Evolutionary conservation across 64 coral and sea anemone species (phyloP), one percentile per base, ranked within the genome.

Genomic region (Montipora cactus): DNA sequence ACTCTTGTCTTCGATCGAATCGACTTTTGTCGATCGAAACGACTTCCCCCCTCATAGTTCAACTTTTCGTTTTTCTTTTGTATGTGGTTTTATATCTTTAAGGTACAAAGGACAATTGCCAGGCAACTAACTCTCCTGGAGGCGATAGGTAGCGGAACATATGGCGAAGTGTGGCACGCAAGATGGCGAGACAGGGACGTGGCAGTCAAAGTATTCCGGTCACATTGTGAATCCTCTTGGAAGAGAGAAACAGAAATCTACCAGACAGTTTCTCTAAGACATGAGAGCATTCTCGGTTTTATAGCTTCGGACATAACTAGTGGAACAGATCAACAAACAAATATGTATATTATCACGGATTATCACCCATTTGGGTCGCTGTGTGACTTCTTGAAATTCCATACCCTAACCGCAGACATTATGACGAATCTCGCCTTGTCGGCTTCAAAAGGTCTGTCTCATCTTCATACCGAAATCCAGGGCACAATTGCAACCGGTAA

Each of bases 291-390:
- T 25, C 87, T 99, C 28, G 95, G 95, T 14, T 99, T 99, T 59
- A 91, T 99, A 82, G 98, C 92, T 9, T 93, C 95, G 15, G 95
- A 99, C 55, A 94, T 94, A 59, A 80, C 89, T 3, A 64, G 61
- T 81, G 95, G 92, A 47, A 94, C 79, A 73, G 89, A 93, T 12
- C 95, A 96, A 91, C 89, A 94, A 16, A 96, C 92, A 3, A 95
- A 99, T 49, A 91, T 99, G 95, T 99, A 86, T 15, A 78, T 99
- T 28, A 96, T 99, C 25, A 96, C 95, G n/a, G 98, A 99, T 64
- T 99, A 99, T 45, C 95, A 96, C 87, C 74, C 91, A 13, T 71
- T 88, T 80, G 98, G 98, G 10, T 94, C 98, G 1, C 69, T 99
- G 47, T 96, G 87, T 61, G 95, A 99, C 49, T 99, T 95, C 79